Evolutionary conservation across 1,140 invertebrate species (phyloP).

Genomic region (Dufourea novaeangliae): DNA sequence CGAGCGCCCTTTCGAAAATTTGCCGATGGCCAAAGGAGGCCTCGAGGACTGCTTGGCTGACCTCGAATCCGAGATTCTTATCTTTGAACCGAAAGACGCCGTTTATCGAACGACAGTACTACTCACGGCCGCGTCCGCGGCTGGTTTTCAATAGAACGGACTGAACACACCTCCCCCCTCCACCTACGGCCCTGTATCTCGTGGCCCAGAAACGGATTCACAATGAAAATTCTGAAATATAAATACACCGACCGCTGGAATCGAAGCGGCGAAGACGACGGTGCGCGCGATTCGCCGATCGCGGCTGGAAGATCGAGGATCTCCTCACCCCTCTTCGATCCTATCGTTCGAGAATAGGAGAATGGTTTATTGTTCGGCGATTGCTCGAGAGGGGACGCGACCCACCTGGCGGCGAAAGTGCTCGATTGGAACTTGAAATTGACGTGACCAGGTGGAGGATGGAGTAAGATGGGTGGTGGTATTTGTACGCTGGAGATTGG

Average conservation of each 20-base stretch:
- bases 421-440: too few species aligned
- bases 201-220: conserved; percentile 49
- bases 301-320: too few species aligned
- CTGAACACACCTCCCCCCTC: neutral
- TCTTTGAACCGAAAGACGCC: conserved; percentile 64
- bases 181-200: neutral
- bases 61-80: conserved; percentile 68
- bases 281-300: neutral
- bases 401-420: too few species aligned
- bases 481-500: too few species aligned
- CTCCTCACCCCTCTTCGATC: too few species aligned
- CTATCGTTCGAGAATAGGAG: too few species aligned
- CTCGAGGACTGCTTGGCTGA: conserved; percentile 62
- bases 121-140: conserved; percentile 55
- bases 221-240: conserved; percentile 58
- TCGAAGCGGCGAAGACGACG: too few species aligned
- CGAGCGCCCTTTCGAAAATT: conserved; percentile 71
- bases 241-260: conserved; percentile 43
- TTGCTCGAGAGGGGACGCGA: too few species aligned
- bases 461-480: too few species aligned
- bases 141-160: conserved; percentile 41
- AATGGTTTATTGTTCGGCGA: too few species aligned
- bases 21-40: conserved; percentile 70
- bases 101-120: conserved; percentile 62
- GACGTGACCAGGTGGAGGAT: too few species aligned